Evolutionary conservation across 2,797 vertebrate species (phyloP).

Genomic region (Varecia variegata): DNA sequence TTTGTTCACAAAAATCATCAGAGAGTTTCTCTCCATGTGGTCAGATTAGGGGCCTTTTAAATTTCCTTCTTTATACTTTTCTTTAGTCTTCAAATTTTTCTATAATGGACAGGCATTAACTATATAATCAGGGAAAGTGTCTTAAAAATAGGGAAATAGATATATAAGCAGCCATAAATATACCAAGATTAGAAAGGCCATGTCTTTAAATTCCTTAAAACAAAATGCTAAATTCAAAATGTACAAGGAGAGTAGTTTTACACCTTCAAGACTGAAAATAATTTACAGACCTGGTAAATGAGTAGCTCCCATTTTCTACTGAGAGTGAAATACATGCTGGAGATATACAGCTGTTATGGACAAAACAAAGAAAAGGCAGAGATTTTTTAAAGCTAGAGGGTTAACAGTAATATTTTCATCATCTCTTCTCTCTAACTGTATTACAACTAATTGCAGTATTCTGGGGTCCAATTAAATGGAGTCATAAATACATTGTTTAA

Average conservation of each 20-base stretch:
- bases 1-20: background rate
- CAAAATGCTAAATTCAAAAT: background rate
- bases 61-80: background rate
- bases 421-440: background rate
- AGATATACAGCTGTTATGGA: background rate
- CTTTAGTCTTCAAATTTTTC: background rate
- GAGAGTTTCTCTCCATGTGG: background rate
- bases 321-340: background rate
- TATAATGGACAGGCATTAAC: background rate
- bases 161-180: background rate
- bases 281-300: background rate
- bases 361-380: background rate
- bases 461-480: background rate
- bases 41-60: background rate
- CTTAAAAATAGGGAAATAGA: background rate
- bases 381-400: background rate
- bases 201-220: slow-evolving; percentile 1
- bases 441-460: background rate
- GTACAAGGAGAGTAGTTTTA: background rate
- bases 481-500: slow-evolving; percentile 9
- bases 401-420: slow-evolving; percentile 10
- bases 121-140: background rate
- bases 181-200: background rate
- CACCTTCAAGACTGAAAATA: background rate
- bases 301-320: background rate